Percentiles rank a stretch among this genome's conserved stretches.
phyloP scores from a whole-genome alignment of 2,888 invertebrate genomes.

The Gortyna flavago region DNA sequence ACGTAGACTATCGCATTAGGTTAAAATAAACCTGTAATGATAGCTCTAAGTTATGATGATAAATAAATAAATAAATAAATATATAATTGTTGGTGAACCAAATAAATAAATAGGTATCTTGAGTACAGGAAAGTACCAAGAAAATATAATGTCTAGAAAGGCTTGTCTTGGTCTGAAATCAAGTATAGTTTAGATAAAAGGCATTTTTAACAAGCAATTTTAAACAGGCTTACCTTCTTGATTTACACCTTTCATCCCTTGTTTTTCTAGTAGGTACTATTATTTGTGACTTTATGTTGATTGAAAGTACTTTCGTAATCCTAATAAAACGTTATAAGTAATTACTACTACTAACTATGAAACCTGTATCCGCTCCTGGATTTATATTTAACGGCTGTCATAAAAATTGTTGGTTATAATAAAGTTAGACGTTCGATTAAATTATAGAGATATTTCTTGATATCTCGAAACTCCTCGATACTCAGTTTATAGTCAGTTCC shows the following conservation, averaged over 20 bases:
- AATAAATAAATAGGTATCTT: too few species aligned
- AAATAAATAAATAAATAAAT: too few species aligned
- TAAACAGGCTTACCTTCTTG: neutral
- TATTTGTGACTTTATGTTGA: conserved; percentile 18
- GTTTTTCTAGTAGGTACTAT: neutral
- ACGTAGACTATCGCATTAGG: too few species aligned
- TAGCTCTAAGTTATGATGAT: too few species aligned
- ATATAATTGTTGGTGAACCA: too few species aligned
- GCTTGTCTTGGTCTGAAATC: neutral
- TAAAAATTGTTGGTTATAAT: conserved; percentile 48
- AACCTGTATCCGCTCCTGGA: conserved; percentile 23
- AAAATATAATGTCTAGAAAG: neutral
- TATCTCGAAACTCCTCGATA: conserved; percentile 43
- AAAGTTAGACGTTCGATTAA: conserved; percentile 29
- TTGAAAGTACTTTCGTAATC: conserved; percentile 21
- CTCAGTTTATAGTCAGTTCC: conserved; percentile 36
- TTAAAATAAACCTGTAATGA: too few species aligned
- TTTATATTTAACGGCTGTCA: conserved; percentile 47
- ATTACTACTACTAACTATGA: neutral
- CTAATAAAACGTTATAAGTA: conserved; percentile 16
- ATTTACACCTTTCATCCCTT: neutral
- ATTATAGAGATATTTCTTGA: conserved; percentile 39
- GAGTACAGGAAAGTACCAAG: neutral
- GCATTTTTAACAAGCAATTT: neutral
- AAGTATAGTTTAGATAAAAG: neutral